Evolutionary conservation across 2,797 vertebrate genomes (phyloP).

Genomic region (Todus mexicanus): DNA sequence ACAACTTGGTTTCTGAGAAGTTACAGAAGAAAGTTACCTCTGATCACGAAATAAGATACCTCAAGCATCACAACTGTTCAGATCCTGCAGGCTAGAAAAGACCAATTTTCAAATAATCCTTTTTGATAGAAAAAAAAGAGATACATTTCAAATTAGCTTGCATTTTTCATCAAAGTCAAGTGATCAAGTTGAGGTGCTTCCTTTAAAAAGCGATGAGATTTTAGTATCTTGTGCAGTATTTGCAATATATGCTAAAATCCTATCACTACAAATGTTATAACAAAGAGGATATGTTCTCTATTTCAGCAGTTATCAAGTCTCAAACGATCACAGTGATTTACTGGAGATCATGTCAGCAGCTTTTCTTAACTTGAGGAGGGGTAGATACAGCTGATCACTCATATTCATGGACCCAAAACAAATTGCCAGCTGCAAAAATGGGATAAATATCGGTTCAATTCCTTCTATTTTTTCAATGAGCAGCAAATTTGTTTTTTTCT

Average conservation of each 20-base stretch:
- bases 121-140: background rate
- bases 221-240: background rate
- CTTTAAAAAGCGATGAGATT: background rate
- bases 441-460: background rate
- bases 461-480: background rate
- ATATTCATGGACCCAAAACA: background rate
- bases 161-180: background rate
- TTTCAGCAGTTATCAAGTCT: conserved; percentile 2
- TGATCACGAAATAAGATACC: background rate
- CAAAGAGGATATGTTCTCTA: background rate
- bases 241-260: background rate
- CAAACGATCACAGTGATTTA: conserved; percentile 3
- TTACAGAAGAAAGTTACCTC: background rate
- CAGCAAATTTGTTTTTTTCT: background rate
- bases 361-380: background rate
- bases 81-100: background rate
- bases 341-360: background rate
- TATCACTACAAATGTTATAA: background rate
- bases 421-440: background rate
- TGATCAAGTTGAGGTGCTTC: background rate
- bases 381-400: background rate
- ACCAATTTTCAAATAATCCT: background rate
- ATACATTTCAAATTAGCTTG: background rate
- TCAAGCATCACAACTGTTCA: background rate
- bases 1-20: background rate